These are phyloP conservation scores for Ginglymostoma cirratum DNA, from an alignment of 2,113 vertebrate species.

Conservation along the genomic window DNA sequence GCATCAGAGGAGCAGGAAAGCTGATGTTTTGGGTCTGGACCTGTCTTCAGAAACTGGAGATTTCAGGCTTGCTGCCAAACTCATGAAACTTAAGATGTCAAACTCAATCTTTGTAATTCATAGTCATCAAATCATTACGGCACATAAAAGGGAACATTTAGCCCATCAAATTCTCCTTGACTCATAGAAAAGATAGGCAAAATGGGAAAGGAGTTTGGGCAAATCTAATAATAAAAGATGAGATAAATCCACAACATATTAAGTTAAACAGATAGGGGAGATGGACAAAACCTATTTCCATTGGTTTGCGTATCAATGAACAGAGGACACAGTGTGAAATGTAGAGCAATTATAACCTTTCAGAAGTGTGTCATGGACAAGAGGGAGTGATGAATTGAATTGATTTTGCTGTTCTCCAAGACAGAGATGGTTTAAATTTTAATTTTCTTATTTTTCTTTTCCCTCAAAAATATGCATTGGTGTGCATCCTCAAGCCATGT, in stretches of 20 bases:
- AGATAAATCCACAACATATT: background rate
- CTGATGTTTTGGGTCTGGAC: too few species aligned
- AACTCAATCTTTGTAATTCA: background rate
- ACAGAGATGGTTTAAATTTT: too few species aligned
- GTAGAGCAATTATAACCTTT: background rate
- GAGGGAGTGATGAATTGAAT: too few species aligned
- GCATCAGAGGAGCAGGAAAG: too few species aligned
- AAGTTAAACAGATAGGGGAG: background rate
- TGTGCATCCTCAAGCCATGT: too few species aligned
- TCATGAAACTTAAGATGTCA: background rate
- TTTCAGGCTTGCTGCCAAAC: background rate
- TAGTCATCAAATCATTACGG: too few species aligned
- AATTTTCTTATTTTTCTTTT: too few species aligned
- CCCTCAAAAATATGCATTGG: too few species aligned
- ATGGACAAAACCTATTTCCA: background rate
- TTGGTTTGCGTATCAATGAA: background rate
- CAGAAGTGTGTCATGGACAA: background rate
- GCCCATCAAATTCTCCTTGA: background rate
- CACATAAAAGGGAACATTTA: background rate
- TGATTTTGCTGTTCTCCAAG: too few species aligned
- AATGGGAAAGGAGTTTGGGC: background rate
- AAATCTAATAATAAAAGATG: too few species aligned
- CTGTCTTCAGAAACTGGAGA: background rate
- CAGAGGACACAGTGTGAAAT: background rate
- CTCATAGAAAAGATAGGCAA: background rate